These are phyloP conservation scores for Trissolcus japonicus DNA, from an alignment of 2,888 invertebrate species.

Conservation along the genomic window DNA sequence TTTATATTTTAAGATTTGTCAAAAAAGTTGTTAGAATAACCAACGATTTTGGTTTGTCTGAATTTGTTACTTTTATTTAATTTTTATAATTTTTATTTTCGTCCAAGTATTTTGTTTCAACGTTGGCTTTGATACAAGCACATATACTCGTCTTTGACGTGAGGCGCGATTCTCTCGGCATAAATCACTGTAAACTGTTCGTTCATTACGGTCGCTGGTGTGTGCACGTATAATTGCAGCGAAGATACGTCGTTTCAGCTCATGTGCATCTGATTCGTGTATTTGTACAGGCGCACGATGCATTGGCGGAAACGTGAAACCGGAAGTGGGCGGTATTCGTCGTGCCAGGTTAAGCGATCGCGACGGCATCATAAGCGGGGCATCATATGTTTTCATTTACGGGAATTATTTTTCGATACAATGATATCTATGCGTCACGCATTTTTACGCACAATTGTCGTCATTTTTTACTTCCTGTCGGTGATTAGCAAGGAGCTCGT, in stretches of 20 bases:
- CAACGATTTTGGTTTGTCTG: no score
- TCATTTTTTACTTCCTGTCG: neutral
- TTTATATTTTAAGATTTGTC: no score
- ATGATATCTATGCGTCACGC: conserved; percentile 38
- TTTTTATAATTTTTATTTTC: conserved; percentile 4
- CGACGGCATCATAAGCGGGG: conserved; percentile 51
- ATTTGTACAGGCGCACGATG: conserved; percentile 37
- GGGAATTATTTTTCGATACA: conserved; percentile 47
- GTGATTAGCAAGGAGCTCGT: neutral
- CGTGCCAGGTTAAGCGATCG: conserved; percentile 58
- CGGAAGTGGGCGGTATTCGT: conserved; percentile 61
- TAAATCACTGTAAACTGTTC: conserved; percentile 70
- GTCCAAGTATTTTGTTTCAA: conserved; percentile 27
- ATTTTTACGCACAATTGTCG: conserved; percentile 34
- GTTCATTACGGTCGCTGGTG: conserved; percentile 66
- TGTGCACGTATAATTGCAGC: conserved; percentile 70
- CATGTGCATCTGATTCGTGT: conserved; percentile 36
- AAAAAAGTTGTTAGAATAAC: no score
- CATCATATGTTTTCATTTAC: conserved; percentile 55
- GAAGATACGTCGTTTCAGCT: conserved; percentile 61
- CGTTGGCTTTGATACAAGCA: conserved; percentile 37
- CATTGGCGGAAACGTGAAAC: conserved; percentile 62
- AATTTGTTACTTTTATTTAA: no score
- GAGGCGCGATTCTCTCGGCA: conserved; percentile 60
- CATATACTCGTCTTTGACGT: conserved; percentile 29